These are phyloP conservation scores for Probosciger aterrimus DNA, from an alignment of 2,113 vertebrate genomes.

Conservation along the genomic window DNA sequence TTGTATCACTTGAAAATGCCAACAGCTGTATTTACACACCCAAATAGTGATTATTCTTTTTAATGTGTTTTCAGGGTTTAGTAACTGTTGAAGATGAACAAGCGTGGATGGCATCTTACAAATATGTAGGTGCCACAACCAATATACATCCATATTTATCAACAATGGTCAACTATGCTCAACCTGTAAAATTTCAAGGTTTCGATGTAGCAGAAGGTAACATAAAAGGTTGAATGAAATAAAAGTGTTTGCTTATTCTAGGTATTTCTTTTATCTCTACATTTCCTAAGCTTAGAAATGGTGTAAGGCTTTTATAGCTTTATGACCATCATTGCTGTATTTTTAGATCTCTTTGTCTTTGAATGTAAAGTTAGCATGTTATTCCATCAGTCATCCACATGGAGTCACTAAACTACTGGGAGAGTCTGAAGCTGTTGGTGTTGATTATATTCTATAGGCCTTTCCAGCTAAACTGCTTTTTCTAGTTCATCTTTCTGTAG, in stretches of 20 bases:
- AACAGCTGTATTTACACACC: not conserved
- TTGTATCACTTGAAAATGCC: not conserved
- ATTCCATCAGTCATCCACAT: constrained; percentile 54
- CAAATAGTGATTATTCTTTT: constrained; percentile 4
- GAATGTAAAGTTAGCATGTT: not conserved
- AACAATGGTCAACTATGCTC: constrained; percentile 98
- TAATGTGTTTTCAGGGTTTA: constrained; percentile 75
- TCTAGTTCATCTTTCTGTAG: not conserved
- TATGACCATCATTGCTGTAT: not conserved
- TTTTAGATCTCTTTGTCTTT: not conserved
- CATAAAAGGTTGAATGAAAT: constrained; percentile 61
- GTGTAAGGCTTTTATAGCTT: not conserved
- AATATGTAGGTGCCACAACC: constrained; percentile 95
- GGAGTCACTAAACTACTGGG: constrained; percentile 67
- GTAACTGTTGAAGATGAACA: constrained; percentile 92
- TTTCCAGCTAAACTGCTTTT: not conserved
- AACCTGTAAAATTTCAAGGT: constrained; percentile 98
- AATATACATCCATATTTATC: constrained; percentile 98
- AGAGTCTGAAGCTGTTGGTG: not conserved
- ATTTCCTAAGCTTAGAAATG: not conserved
- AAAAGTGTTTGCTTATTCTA: constrained; percentile 51
- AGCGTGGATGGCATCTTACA: constrained; percentile 95
- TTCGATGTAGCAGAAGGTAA: constrained; percentile 96
- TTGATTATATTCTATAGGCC: not conserved
- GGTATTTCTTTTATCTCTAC: not conserved